Evolutionary conservation across 2,888 invertebrate genomes (phyloP), one percentile per base, ranked within the genome.

Genomic region (Chrysopilus asiliformis): DNA sequence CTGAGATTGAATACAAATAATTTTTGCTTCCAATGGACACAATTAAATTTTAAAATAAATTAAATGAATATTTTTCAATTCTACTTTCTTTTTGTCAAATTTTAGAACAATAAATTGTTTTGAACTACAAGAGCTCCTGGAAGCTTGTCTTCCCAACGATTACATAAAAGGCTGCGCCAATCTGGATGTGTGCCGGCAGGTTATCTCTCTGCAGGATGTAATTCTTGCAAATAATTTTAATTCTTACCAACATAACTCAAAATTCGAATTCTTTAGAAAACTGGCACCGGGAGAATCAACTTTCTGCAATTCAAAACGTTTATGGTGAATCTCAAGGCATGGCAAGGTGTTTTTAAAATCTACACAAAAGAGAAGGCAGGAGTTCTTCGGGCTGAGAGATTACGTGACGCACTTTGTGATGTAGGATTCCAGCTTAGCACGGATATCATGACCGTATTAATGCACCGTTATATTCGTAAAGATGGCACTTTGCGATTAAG

Each of bases 121-220:
- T 54, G 90, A 90, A 57, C 67, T 91, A 4, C 89, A 90, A 58
- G 91, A 91, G 56, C 64, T 91, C 13, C 62, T 91, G 18, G 90
- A 91, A 52, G 86, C 84, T 2, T 90, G 90, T 58, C 68, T 91
- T 39, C 91, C 90, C 1, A 91, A 91, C 56, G 90, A 91, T 65
- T 91, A 90, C 51, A 89, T 91, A 46, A 91, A 90, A 55, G 90
- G 90, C 49, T 90, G 90, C 58, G 89, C 90, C 2, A 85, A 84
- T 12, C 76, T 90, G 49, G 90, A 90, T 59, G 89, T 91, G 2
- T 91, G 91, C 53, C 70, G 89, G 40, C 89, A 90, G 64, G 85
- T 90, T 7, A 80, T 91, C 14, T 68, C 90, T 2, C 78, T 89
- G 6, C 73, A 90, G 66, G 90, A 90, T 66, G 85, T 85, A 79